Conservation (phyloP, 2,888 invertebrate genomes). For the Drosophila kambysellisi region DNA sequence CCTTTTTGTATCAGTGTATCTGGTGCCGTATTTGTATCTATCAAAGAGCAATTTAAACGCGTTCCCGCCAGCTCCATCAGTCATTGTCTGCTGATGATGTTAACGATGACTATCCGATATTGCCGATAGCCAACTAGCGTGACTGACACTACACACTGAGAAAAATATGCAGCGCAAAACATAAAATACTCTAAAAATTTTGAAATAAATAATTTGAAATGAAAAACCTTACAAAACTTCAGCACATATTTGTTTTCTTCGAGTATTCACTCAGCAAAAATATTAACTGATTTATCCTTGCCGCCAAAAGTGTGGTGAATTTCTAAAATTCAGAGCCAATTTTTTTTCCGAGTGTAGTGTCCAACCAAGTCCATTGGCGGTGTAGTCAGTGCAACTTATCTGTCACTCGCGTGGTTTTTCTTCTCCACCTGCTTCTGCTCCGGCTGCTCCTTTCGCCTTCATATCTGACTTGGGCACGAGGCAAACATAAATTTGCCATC, state of each 20-base stretch:
- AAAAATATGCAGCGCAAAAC: background rate
- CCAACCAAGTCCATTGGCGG: slow-evolving; percentile 38
- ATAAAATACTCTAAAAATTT: too few species aligned
- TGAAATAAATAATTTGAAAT: background rate
- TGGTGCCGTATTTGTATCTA: background rate
- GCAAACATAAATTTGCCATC: slow-evolving; percentile 74
- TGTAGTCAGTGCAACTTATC: slow-evolving; percentile 27
- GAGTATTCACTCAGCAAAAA: background rate
- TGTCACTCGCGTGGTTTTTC: slow-evolving; percentile 38
- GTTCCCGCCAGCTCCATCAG: slow-evolving; percentile 22
- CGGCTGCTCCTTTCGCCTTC: slow-evolving; percentile 4
- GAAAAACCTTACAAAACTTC: background rate
- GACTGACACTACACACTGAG: background rate
- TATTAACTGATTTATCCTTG: background rate
- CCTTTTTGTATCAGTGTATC: background rate
- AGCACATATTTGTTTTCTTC: background rate
- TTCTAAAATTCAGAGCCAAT: background rate
- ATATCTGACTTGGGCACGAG: slow-evolving; percentile 67
- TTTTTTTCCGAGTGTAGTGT: background rate
- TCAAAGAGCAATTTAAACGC: slow-evolving; percentile 34
- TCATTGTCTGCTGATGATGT: slow-evolving; percentile 26
- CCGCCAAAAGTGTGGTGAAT: background rate
- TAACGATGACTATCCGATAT: slow-evolving; percentile 41
- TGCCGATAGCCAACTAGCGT: slow-evolving; percentile 13
- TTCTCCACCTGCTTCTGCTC: slow-evolving; percentile 6